Base-by-base conservation (phyloP, 2,797 vertebrate genomes). In the Lacerta viridis region DNA sequence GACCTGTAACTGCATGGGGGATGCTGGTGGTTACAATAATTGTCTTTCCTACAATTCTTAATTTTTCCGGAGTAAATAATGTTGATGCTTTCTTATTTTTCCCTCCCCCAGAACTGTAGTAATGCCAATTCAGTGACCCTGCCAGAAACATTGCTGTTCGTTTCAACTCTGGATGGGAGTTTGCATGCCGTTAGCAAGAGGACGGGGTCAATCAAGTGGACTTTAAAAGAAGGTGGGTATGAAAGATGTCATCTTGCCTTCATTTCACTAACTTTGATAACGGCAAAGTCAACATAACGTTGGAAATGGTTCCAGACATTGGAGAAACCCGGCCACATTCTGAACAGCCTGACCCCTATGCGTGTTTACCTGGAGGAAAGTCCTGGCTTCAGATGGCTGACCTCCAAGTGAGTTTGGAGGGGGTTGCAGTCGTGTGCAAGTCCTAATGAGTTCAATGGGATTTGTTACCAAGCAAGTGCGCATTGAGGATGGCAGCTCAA, bases 131-230 rank as follows among this genome's bases (percentile, higher is more conserved):
- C 98, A 0, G 98, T 99, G 81, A 98, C 98, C 9, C 97, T 99
- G 88, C 98, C 99, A 69, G 99, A 99, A 96, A 99, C 98, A 15
- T 94, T 99, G 92, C 92, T 99, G 90, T 99, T 99, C 95, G 98
- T 99, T 92, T 99, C 99, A 85, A 99, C 99, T 1, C 95, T 99
- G 94, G 99, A 99, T 88, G 99, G 99, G 83, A 99, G 98, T 93
- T 96, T 99, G 87, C 99, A 99, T 0, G 99, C 99, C 0, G 99
- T 99, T 93, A 99, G 98, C 97, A 99, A 98, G 96, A 98, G 98
- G 91, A 99, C 98, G 0, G 99, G 99, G 90, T 97, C 98, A 0
- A 99, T 99, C 95, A 99, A 99, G 88, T 99, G 99, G 99, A 99
- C 99, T 85, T 97, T 99, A 94, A 99, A 99, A 97, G 99, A 99